phyloP scores from a whole-genome alignment of 1,140 invertebrate genomes.

The Adoxophyes honmai region DNA sequence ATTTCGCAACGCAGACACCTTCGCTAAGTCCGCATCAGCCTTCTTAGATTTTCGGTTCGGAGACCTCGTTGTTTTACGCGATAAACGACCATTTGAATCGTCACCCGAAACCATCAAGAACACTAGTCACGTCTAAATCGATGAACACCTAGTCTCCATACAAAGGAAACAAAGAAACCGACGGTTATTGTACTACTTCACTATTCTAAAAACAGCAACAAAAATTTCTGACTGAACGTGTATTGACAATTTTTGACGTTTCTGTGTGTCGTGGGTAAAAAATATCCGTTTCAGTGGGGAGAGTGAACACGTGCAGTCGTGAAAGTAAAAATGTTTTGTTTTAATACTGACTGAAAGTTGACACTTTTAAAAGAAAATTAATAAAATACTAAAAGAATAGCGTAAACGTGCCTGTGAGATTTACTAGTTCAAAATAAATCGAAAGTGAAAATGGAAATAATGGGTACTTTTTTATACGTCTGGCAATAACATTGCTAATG shows the following conservation, averaged over 20 bases:
- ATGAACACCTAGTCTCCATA: slow-evolving; percentile 65
- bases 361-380: no score
- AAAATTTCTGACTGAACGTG: slow-evolving; percentile 42
- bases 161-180: slow-evolving; percentile 55
- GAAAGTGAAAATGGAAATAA: no score
- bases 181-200: slow-evolving; percentile 49
- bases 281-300: neutral
- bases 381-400: no score
- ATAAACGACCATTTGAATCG: slow-evolving; percentile 76
- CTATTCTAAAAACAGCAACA: slow-evolving; percentile 54
- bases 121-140: slow-evolving; percentile 47
- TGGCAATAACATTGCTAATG: no score
- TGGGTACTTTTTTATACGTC: no score
- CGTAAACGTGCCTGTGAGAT: no score
- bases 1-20: slow-evolving; percentile 74
- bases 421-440: no score
- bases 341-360: no score
- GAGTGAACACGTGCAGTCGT: no score
- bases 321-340: no score
- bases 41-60: slow-evolving; percentile 75
- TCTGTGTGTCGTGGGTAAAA: slow-evolving; percentile 2
- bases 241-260: slow-evolving; percentile 60
- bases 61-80: slow-evolving; percentile 73
- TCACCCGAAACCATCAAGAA: slow-evolving; percentile 77
- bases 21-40: slow-evolving; percentile 74